Base-by-base conservation (phyloP, 2,113 vertebrate species). In the Archilochus colubris region DNA sequence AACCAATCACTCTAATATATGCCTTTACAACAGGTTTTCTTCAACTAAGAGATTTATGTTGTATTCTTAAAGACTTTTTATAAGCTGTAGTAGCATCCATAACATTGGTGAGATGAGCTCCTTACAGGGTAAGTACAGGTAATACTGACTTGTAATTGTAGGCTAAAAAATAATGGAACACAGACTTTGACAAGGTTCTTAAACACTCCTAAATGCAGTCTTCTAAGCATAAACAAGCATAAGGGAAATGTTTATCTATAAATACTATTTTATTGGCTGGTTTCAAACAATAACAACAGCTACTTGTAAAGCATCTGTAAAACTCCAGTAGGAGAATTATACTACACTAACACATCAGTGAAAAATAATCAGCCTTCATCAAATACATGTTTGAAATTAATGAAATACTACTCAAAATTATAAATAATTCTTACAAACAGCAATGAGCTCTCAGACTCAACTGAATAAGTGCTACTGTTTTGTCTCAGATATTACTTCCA, bases 231-330 rank as follows among this genome's bases (percentile, higher is more conserved):
- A 87, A 78, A 78, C 48, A 69, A 76, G 73, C 59, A 31, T n/a
- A 93, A 95, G 33, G 68, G 90, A 68, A 43, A 72, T 54, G 55
- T 91, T 96, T 74, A 92, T 75, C 78, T 94, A 93, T 64, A 94
- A 94, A 94, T 93, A 91, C 69, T 28, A 55, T 81, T 94, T 95
- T 72, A 95, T 3, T 38, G 68, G 86, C 13, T 19, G 69, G 69
- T 33, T 94, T 91, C 83, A 89, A 92, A 92, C 58, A 92, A 69
- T 88, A 86, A 96, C 87, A 86, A 96, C 67, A 57, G 95, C 70
- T 88, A 75, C 88, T 84, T 31, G 69, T 78, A 72, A 96, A 91
- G 92, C 77, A 94, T 86, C 95, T 66, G 64, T 76, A 97, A 96
- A 97, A 92, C 80, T 89, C 86, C 44, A 84, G 57, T 70, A 89